Conservation (phyloP, 2,888 invertebrate genomes). For the Petrolisthes cinctipes region DNA sequence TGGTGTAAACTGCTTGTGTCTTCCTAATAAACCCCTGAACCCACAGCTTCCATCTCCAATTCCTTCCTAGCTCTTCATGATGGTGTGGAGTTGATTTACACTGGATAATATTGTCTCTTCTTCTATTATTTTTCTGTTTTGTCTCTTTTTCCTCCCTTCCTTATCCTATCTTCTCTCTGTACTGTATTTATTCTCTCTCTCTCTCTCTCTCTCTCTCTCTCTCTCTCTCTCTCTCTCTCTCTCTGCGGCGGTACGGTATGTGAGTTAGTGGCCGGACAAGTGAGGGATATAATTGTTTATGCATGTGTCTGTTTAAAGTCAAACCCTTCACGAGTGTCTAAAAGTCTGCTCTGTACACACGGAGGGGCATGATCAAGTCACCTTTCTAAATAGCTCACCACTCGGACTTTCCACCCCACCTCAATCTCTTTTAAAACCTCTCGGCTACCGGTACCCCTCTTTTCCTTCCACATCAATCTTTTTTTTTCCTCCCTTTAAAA, state of each 20-base stretch:
- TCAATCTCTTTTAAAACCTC: background rate
- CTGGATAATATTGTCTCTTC: too few species aligned
- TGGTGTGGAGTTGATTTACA: too few species aligned
- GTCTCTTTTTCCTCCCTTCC: background rate
- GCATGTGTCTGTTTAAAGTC: constrained; percentile 36
- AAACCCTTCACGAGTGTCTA: constrained; percentile 25
- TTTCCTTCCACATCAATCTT: background rate
- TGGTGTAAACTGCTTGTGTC: constrained; percentile 23
- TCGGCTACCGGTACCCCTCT: background rate
- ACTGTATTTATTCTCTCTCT: background rate
- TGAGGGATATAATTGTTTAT: constrained; percentile 13
- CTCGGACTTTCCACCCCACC: background rate
- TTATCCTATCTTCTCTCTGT: background rate
- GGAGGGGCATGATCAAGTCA: constrained; percentile 9
- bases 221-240: background rate
- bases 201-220: background rate
- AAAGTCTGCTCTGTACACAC: constrained; percentile 7
- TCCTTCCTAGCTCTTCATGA: background rate
- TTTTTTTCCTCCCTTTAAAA: background rate
- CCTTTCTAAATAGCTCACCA: constrained; percentile 15
- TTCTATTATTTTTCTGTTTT: background rate
- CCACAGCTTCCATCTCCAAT: background rate
- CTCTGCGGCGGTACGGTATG: constrained; percentile 1
- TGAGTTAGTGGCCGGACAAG: background rate
- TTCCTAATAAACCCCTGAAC: constrained; percentile 6